Percentiles rank a stretch among this genome's conserved stretches.
phyloP scores from a whole-genome alignment of 23 tunicate genomes.

The Styela plicata region DNA sequence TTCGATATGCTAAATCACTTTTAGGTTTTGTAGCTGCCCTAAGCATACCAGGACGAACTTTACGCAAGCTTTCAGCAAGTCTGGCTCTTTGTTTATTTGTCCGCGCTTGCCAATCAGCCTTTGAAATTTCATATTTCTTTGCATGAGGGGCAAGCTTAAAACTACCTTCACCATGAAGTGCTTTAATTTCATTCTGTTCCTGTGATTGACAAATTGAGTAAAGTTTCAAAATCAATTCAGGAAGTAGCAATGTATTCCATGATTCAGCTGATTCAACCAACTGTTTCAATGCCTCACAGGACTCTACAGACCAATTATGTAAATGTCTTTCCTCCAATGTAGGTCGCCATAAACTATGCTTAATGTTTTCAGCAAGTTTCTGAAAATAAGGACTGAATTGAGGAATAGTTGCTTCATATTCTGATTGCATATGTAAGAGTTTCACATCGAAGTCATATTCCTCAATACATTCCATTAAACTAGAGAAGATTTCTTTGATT shows the following conservation, averaged over 20 bases:
- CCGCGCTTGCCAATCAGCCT: not conserved
- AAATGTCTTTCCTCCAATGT: not conserved
- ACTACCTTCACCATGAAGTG: not conserved
- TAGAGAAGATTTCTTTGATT: not conserved
- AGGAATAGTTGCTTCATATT: constrained; percentile 7
- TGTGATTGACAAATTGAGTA: not conserved
- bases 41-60: not conserved
- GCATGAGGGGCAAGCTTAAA: constrained; percentile 15
- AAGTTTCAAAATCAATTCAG: not conserved
- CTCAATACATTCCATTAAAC: not conserved
- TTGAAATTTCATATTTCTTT: not conserved
- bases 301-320: not conserved
- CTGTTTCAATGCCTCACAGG: not conserved
- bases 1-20: not conserved
- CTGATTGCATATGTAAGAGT: not conserved
- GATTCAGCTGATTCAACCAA: not conserved
- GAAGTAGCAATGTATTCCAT: not conserved
- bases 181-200: not conserved
- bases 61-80: not conserved
- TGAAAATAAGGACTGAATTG: constrained; percentile 1
- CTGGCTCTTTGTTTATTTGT: not conserved
- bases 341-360: not conserved
- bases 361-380: constrained; percentile 1
- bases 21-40: not conserved
- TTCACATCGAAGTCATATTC: constrained; percentile 9